Evolutionary conservation across 1,140 invertebrate genomes (phyloP).

Genomic region (Drosophila hydei): DNA sequence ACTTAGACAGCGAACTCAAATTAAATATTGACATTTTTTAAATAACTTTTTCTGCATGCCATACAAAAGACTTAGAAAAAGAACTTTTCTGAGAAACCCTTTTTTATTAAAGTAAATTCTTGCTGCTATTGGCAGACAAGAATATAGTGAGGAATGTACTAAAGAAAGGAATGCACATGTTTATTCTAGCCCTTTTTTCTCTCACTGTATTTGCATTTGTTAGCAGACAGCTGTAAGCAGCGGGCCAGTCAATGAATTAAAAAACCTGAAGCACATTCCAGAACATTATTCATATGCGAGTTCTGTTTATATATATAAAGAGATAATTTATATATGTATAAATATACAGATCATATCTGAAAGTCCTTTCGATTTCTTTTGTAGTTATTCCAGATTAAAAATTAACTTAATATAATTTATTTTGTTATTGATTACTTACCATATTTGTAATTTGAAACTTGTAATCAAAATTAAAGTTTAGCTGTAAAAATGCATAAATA

Average conservation of each 20-base stretch:
- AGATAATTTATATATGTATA: neutral
- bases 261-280: constrained; percentile 4
- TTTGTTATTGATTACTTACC: constrained; percentile 47
- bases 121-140: too few species aligned
- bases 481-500: constrained; percentile 58
- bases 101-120: too few species aligned
- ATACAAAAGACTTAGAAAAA: neutral
- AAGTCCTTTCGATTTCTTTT: neutral
- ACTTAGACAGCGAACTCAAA: too few species aligned
- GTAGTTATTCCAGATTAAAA: neutral
- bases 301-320: constrained; percentile 1
- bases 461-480: constrained; percentile 52
- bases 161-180: too few species aligned
- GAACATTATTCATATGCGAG: constrained; percentile 10
- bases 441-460: constrained; percentile 62
- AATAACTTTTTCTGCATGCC: too few species aligned
- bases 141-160: too few species aligned
- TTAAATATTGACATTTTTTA: too few species aligned
- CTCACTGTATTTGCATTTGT: constrained; percentile 8
- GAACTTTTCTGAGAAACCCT: too few species aligned
- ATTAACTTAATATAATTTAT: neutral
- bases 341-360: neutral
- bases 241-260: constrained; percentile 14
- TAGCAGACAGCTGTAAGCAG: constrained; percentile 1
- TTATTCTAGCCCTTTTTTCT: neutral